Percentiles rank a stretch among this genome's conserved stretches.
Evolutionary conservation across 92 coral and sea anemone genomes (phyloP).

Genomic region (Actinostola sp.): DNA sequence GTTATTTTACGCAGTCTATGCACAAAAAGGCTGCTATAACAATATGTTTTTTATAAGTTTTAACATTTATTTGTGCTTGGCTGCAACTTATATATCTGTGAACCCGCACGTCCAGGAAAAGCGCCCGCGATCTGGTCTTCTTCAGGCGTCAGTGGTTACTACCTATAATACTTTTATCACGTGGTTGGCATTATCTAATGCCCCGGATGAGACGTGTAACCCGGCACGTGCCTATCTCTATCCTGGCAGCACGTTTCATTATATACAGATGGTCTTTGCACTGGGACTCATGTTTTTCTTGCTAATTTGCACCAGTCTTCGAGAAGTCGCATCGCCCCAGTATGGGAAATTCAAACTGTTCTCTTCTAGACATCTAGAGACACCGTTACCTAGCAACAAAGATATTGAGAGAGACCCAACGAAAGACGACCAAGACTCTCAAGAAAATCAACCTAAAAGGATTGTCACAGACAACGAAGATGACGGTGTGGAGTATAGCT

Average conservation of each 20-base stretch:
- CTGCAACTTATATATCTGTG: conserved; percentile 91
- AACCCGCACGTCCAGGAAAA: conserved; percentile 90
- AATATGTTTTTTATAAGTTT: conserved; percentile 91
- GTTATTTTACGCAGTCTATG: conserved; percentile 69
- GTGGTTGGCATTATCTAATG: conserved; percentile 94
- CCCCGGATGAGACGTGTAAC: conserved; percentile 87
- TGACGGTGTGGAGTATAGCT: conserved; percentile 89
- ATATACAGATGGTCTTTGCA: conserved; percentile 70
- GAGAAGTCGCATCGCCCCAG: conserved; percentile 86
- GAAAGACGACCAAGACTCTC: conserved; percentile 7
- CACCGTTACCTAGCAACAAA: conserved; percentile 12
- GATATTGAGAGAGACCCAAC: conserved; percentile 10
- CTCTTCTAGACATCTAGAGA: conserved; percentile 13
- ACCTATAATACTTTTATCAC: conserved; percentile 87
- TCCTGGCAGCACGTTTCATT: conserved; percentile 85
- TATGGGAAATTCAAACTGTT: conserved; percentile 73
- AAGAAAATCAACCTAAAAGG: conserved; percentile 6
- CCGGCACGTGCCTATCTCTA: conserved; percentile 78
- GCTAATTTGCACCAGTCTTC: conserved; percentile 70
- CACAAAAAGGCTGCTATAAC: conserved; percentile 76
- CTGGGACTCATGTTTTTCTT: conserved; percentile 87
- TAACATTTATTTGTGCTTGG: conserved; percentile 80
- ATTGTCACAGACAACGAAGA: conserved; percentile 68
- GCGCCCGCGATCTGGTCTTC: conserved; percentile 94
- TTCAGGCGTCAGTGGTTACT: conserved; percentile 93